These are phyloP conservation scores for Ganaspis brasiliensis DNA, from an alignment of 2,888 invertebrate genomes.

Conservation along the genomic window DNA sequence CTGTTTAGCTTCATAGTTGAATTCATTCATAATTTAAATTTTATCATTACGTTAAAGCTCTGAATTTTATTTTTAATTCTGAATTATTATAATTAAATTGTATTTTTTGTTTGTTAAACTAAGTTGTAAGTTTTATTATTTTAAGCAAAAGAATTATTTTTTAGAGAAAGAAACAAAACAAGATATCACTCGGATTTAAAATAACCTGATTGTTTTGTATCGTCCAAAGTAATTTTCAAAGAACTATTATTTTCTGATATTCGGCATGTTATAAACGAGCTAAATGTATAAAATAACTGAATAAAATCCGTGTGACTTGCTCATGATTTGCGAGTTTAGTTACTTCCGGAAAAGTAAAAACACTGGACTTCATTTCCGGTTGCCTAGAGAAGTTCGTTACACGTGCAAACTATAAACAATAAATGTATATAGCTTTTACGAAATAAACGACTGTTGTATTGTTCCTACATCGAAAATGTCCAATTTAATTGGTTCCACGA, in stretches of 20 bases:
- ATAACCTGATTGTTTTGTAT: too few species aligned
- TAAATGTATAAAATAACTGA: neutral
- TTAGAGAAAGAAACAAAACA: too few species aligned
- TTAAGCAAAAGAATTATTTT: too few species aligned
- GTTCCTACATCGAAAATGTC: conserved; percentile 25
- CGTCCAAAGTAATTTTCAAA: too few species aligned
- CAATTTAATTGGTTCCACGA: conserved; percentile 10
- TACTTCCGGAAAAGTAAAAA: conserved; percentile 14
- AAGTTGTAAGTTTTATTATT: too few species aligned
- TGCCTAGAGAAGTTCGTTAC: neutral
- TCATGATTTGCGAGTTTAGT: conserved; percentile 11
- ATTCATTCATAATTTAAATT: too few species aligned
- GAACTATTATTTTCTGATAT: neutral
- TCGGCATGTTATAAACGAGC: neutral
- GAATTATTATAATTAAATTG: too few species aligned
- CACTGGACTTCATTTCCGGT: conserved; percentile 1
- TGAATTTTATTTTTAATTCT: too few species aligned
- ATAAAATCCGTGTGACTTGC: neutral
- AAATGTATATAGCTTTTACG: conserved; percentile 24
- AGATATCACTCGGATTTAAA: too few species aligned
- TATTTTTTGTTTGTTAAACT: too few species aligned
- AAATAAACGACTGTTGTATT: conserved; percentile 17
- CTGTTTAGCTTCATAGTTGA: too few species aligned
- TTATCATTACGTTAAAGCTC: too few species aligned
- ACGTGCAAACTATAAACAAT: conserved; percentile 34